A percentile compares a stretch with the other conserved stretches of the same genome.
These are phyloP conservation scores for Ennomos quercinarius DNA, from an alignment of 2,888 invertebrate species.

Conservation along the genomic window DNA sequence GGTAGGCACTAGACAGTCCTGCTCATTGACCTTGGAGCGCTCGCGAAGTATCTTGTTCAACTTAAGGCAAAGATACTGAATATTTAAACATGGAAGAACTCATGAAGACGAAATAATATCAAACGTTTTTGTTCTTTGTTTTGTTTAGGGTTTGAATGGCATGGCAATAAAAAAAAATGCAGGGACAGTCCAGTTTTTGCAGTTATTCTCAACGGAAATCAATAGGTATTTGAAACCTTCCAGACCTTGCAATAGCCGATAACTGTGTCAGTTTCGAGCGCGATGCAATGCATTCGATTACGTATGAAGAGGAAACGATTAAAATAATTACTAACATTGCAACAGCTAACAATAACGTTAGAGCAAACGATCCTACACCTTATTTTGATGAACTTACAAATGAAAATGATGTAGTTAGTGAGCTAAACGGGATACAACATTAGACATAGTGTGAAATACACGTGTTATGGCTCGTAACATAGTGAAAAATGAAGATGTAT, in stretches of 20 bases:
- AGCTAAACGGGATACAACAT: neutral
- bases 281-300: slow-evolving; percentile 15
- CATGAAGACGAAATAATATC: no score
- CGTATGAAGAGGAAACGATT: slow-evolving; percentile 26
- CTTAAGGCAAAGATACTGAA: neutral
- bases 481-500: slow-evolving; percentile 8
- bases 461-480: slow-evolving; percentile 15
- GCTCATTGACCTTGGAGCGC: slow-evolving; percentile 6
- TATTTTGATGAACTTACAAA: neutral
- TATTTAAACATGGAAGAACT: neutral
- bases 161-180: no score
- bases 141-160: no score
- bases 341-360: neutral
- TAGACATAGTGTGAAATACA: neutral
- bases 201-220: slow-evolving; percentile 4
- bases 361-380: slow-evolving; percentile 3
- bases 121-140: no score
- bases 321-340: slow-evolving; percentile 22
- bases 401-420: neutral
- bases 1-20: neutral
- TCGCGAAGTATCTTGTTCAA: neutral
- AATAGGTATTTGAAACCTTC: slow-evolving; percentile 7
- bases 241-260: slow-evolving; percentile 8
- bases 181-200: no score
- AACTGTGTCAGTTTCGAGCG: slow-evolving; percentile 12